Conservation (phyloP, 2,113 vertebrate genomes). For the Rhea americana region DNA sequence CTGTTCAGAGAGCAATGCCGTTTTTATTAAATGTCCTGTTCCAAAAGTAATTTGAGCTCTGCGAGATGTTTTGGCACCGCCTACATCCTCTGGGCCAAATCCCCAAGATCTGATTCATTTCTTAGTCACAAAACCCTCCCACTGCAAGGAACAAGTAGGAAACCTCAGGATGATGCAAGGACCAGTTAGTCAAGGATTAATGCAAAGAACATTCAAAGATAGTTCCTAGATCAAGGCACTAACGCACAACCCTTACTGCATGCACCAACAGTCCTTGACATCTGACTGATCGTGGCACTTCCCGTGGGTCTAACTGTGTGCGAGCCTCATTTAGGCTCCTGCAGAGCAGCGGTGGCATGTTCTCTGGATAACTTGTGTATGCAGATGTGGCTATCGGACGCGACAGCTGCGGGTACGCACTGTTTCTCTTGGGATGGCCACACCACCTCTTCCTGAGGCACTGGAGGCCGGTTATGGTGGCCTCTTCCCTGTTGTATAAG, state of each 20-base stretch:
- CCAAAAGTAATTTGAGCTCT: fast-evolving
- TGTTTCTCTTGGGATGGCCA: too few species aligned
- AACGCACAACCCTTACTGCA: background rate
- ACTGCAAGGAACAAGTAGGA: background rate
- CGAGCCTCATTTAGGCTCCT: background rate
- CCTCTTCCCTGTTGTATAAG: too few species aligned
- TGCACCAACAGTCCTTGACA: background rate
- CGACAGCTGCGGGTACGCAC: too few species aligned
- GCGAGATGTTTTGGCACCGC: fast-evolving
- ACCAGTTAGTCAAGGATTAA: background rate
- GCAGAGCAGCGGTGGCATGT: background rate
- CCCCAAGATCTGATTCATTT: background rate
- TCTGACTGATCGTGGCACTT: background rate
- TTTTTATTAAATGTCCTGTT: background rate
- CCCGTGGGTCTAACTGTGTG: background rate
- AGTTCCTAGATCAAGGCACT: background rate
- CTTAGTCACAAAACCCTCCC: fast-evolving
- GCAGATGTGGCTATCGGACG: background rate
- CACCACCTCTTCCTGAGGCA: too few species aligned
- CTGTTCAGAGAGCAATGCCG: background rate
- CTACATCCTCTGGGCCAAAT: background rate
- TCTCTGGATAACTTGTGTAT: background rate
- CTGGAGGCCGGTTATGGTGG: too few species aligned
- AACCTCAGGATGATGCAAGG: background rate
- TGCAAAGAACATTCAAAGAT: background rate